Evolutionary conservation across 2,888 invertebrate genomes (phyloP), one percentile per base, ranked within the genome.

Genomic region (Azorinus chamasolen): DNA sequence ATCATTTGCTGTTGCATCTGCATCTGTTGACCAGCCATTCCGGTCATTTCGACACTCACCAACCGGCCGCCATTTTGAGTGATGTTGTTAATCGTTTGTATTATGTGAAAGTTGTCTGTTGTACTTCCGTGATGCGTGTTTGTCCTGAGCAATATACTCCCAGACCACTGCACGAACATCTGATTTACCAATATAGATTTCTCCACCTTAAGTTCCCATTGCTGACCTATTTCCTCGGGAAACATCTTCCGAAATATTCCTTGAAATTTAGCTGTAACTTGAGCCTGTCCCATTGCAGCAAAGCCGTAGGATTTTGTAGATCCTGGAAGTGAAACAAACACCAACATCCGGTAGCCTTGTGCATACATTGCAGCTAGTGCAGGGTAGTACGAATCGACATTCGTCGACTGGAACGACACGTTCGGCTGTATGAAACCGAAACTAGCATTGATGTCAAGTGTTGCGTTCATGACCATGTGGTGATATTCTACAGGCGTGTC

Each of bases 161-260:
- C 63, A 18, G 37, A 39, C 75, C 71, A 79, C 18, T 63, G 24
- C 24, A 46, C 24, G 25, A 79, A 78, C 79, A 72, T 80, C 62
- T 79, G 72, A 18, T 72, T 75, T 1, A 75, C 41, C 2, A 83
- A 20, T 12, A 72, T 58, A 0, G 89, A 88, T 64, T 91, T 92
- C 46, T 88, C 88, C 25, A 91, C 83, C 5, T 80, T 76, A 32
- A 92, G 61, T 50, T 84, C 75, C 87, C 87, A 91, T 32, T 74
- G 69, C 50, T 88, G 84, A 8, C 70, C 63, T 12, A 24, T 54
- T 24, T 83, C 84, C 20, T 75, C 78, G 12, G 78, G 65, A 5
- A 85, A 83, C 24, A 83, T 68, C 18, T 80, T 78, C 27, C 85
- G 82, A 61, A 87, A 89, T 54, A 89, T 85, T n/a, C 84, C 89